These are phyloP conservation scores for Sylvietta virens DNA, from an alignment of 2,113 vertebrate genomes.

Conservation along the genomic window DNA sequence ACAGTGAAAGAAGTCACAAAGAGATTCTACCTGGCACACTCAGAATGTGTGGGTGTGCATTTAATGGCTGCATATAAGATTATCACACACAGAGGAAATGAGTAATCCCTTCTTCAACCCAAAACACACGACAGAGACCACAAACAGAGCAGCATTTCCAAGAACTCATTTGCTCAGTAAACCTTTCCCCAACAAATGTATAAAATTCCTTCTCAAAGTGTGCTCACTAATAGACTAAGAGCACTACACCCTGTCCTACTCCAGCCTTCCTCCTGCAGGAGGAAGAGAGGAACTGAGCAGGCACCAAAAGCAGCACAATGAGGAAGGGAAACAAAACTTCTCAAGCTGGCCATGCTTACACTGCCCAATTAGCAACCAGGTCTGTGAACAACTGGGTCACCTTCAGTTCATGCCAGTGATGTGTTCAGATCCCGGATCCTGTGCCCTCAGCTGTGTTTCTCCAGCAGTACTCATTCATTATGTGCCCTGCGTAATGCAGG, in stretches of 20 bases:
- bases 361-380: constrained; percentile 42
- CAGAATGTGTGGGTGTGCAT: not conserved
- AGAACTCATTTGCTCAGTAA: not conserved
- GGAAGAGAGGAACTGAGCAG: not conserved
- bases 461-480: not conserved
- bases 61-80: not conserved
- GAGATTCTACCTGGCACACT: not conserved
- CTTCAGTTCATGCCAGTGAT: not conserved
- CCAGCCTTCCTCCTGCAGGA: not conserved
- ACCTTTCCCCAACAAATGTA: not conserved
- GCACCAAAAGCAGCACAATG: not conserved
- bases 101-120: not conserved
- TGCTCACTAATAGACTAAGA: not conserved
- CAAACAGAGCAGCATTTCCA: not conserved
- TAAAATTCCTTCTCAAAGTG: not conserved
- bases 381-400: constrained; percentile 51
- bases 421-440: not conserved
- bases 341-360: not conserved
- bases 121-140: not conserved
- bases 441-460: constrained; percentile 1
- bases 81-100: not conserved
- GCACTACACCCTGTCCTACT: not conserved
- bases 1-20: not conserved
- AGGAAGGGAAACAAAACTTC: not conserved
- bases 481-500: not conserved